phyloP scores from a whole-genome alignment of 2,113 vertebrate species.

The Lipotes vexillifer region DNA sequence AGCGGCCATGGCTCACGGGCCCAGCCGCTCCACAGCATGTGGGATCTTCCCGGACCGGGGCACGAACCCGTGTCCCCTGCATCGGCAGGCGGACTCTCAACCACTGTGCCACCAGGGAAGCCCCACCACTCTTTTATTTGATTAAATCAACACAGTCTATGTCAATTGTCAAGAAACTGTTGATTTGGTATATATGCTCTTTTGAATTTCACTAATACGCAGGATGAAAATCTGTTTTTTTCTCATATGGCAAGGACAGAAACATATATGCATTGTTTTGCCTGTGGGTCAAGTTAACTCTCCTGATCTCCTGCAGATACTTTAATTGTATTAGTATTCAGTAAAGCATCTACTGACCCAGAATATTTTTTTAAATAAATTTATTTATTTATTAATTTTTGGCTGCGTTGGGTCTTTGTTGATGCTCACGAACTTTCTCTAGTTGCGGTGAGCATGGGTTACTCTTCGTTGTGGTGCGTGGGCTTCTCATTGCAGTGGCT shows the following conservation, averaged over 20 bases:
- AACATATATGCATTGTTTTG: neutral
- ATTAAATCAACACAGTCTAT: neutral
- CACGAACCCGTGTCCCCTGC: too few species aligned
- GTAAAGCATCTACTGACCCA: neutral
- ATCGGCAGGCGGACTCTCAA: too few species aligned
- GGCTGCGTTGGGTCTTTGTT: too few species aligned
- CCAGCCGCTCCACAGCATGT: too few species aligned
- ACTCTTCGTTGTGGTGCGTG: fast-evolving
- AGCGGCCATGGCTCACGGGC: too few species aligned
- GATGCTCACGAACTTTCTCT: too few species aligned
- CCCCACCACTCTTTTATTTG: neutral
- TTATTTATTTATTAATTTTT: too few species aligned
- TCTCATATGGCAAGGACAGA: neutral
- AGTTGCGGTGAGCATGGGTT: too few species aligned
- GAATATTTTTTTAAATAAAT: neutral
- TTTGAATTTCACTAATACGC: neutral
- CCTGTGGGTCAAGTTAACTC: neutral
- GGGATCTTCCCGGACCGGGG: too few species aligned
- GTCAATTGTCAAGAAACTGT: neutral
- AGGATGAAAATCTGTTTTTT: neutral
- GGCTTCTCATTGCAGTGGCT: too few species aligned
- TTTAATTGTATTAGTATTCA: neutral
- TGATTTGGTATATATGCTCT: neutral
- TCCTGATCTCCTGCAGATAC: neutral
- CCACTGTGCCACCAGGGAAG: too few species aligned